Percentiles rank a stretch among this genome's conserved stretches.
These are phyloP conservation scores for Onthophagus sagittarius DNA, from an alignment of 2,888 invertebrate genomes.

Conservation along the genomic window DNA sequence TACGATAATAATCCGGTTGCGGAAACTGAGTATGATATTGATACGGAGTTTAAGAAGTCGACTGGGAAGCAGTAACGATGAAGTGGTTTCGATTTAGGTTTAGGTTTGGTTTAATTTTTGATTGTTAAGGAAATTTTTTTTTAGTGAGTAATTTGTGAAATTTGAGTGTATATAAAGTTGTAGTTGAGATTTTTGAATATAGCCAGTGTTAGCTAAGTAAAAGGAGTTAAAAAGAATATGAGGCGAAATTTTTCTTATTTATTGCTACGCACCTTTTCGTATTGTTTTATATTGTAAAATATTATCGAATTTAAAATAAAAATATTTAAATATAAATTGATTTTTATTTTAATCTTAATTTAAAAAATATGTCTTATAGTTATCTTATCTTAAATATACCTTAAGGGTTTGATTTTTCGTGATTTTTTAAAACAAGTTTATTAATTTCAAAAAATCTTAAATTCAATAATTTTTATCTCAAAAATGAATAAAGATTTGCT, in stretches of 20 bases:
- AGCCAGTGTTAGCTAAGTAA: not conserved
- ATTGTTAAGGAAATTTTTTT: not conserved
- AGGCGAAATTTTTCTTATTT: not conserved
- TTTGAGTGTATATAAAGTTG: not conserved
- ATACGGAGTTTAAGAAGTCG: conserved; percentile 59
- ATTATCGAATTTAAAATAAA: not conserved
- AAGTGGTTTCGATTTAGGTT: too few species aligned
- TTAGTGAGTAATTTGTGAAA: not conserved
- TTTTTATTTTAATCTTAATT: too few species aligned
- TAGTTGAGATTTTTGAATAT: not conserved
- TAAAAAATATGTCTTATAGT: too few species aligned
- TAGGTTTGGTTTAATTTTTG: not conserved
- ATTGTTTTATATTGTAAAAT: not conserved
- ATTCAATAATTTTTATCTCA: too few species aligned
- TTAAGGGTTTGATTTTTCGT: too few species aligned
- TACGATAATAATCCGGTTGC: conserved; percentile 55
- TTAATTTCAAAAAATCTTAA: too few species aligned
- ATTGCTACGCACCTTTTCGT: not conserved
- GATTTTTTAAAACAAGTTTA: too few species aligned
- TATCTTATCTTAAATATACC: too few species aligned
- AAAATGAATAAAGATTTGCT: too few species aligned
- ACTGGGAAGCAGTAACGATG: conserved; percentile 19
- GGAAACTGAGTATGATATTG: conserved; percentile 46
- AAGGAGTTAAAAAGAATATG: not conserved
- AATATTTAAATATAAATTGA: not conserved